Percentiles rank a stretch among this genome's conserved stretches.
These are phyloP conservation scores for Enoplosus armatus DNA, from an alignment of 2,797 vertebrate genomes.

Conservation along the genomic window DNA sequence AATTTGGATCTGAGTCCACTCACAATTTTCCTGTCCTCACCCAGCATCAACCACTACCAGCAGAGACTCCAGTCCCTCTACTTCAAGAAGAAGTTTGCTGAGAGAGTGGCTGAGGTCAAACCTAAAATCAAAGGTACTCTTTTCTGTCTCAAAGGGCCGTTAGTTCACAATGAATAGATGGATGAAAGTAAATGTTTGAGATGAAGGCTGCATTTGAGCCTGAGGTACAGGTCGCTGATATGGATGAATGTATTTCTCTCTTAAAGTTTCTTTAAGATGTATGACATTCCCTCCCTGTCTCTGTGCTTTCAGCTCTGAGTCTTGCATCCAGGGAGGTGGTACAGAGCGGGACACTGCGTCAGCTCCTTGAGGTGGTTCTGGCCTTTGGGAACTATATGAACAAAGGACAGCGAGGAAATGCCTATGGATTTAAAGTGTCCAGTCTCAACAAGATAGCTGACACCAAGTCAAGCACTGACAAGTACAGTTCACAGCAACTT, in stretches of 20 bases:
- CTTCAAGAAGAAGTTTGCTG: constrained; percentile 98
- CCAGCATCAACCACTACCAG: constrained; percentile 93
- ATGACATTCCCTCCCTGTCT: neutral
- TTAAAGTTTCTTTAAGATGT: neutral
- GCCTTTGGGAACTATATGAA: constrained; percentile 99
- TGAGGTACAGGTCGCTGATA: neutral
- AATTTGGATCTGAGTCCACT: neutral
- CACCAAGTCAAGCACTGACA: constrained; percentile 96
- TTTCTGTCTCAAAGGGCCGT: neutral
- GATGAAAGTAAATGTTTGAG: neutral
- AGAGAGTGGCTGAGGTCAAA: constrained; percentile 93
- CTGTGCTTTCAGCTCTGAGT: constrained; percentile 58
- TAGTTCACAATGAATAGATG: neutral
- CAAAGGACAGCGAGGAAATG: constrained; percentile 95
- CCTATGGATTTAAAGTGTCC: constrained; percentile 93
- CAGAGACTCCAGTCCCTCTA: constrained; percentile 93
- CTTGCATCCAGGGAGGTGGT: constrained; percentile 67
- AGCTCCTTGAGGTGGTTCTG: constrained; percentile 85
- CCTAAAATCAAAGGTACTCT: constrained; percentile 92
- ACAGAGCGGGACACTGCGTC: constrained; percentile 45
- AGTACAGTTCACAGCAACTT: constrained; percentile 79
- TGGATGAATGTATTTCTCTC: neutral
- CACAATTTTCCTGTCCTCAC: constrained; percentile 16
- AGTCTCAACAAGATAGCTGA: constrained; percentile 97
- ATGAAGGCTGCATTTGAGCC: neutral